These are phyloP conservation scores for Drosophila longiperda DNA, from an alignment of 2,888 invertebrate genomes.

Conservation along the genomic window DNA sequence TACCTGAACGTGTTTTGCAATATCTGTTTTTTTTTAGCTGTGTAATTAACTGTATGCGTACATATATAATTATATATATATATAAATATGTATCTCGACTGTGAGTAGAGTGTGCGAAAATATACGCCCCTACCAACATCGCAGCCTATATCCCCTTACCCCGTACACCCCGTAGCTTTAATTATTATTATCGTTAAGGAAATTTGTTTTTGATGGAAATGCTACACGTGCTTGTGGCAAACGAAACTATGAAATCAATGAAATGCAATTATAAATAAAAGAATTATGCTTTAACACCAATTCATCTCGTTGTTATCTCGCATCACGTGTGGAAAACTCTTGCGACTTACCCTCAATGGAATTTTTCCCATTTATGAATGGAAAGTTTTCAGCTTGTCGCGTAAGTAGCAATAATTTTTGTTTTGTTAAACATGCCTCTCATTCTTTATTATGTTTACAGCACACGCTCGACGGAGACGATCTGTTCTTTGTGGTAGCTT, in stretches of 20 bases:
- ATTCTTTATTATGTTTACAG: conserved; percentile 21
- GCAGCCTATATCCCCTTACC: conserved; percentile 15
- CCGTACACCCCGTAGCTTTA: conserved; percentile 44
- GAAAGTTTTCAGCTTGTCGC: conserved; percentile 42
- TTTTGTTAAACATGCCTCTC: conserved; percentile 11
- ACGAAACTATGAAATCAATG: conserved; percentile 54
- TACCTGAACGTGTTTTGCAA: conserved; percentile 53
- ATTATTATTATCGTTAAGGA: conserved; percentile 55
- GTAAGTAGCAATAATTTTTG: conserved; percentile 20
- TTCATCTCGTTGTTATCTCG: conserved; percentile 3
- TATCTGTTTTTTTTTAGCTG: conserved; percentile 65
- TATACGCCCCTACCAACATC: neutral
- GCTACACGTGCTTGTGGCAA: conserved; percentile 42
- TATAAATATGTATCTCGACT: conserved; percentile 11
- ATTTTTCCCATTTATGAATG: conserved; percentile 38
- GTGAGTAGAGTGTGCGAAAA: conserved; percentile 10
- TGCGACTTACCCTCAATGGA: conserved; percentile 25
- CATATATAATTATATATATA: conserved; percentile 27
- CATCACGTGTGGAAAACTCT: conserved; percentile 15
- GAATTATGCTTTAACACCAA: conserved; percentile 63
- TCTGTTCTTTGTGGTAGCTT: conserved; percentile 29
- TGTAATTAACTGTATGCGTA: conserved; percentile 46
- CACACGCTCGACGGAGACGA: conserved; percentile 20
- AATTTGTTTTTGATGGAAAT: conserved; percentile 66
- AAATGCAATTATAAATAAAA: conserved; percentile 67